Percentiles rank a stretch among this genome's conserved stretches.
These are phyloP conservation scores for Harpagoxenus sublaevis DNA, from an alignment of 2,888 invertebrate species.

Conservation along the genomic window DNA sequence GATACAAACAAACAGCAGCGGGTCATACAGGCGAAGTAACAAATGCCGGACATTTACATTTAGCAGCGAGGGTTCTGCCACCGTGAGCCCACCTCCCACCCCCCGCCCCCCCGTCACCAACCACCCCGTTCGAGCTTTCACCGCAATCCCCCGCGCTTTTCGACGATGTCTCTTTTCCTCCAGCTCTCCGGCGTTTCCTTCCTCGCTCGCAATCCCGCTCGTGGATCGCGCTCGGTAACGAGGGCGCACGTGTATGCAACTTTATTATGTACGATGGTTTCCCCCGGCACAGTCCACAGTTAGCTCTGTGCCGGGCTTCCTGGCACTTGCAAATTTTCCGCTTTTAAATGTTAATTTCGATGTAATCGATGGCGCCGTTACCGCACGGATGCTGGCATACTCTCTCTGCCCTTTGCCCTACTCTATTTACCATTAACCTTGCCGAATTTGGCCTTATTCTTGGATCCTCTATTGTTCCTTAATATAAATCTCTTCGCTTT, in stretches of 20 bases:
- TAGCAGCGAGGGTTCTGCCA: slow-evolving; percentile 77
- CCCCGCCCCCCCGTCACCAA: slow-evolving; percentile 31
- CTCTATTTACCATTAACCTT: background rate
- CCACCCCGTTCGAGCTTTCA: background rate
- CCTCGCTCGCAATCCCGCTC: slow-evolving; percentile 42
- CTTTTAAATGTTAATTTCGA: slow-evolving; percentile 79
- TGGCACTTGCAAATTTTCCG: slow-evolving; percentile 80
- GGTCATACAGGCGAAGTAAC: slow-evolving; percentile 84
- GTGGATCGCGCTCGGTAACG: slow-evolving; percentile 67
- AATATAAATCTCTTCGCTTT: background rate
- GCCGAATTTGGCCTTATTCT: background rate
- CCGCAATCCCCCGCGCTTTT: slow-evolving; percentile 24
- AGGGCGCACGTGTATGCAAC: slow-evolving; percentile 67
- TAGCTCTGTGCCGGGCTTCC: slow-evolving; percentile 65
- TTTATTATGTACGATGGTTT: slow-evolving; percentile 71
- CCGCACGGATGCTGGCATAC: slow-evolving; percentile 32
- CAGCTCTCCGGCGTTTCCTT: slow-evolving; percentile 40
- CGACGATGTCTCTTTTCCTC: slow-evolving; percentile 49
- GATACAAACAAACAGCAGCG: slow-evolving; percentile 83
- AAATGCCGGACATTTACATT: slow-evolving; percentile 86
- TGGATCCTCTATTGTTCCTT: background rate
- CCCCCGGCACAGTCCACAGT: slow-evolving; percentile 56
- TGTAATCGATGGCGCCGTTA: slow-evolving; percentile 76
- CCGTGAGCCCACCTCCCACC: slow-evolving; percentile 36
- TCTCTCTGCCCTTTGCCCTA: slow-evolving; percentile 50